Conservation (phyloP, 2,888 invertebrate species). For the Mimumesa dahlbomi region DNA sequence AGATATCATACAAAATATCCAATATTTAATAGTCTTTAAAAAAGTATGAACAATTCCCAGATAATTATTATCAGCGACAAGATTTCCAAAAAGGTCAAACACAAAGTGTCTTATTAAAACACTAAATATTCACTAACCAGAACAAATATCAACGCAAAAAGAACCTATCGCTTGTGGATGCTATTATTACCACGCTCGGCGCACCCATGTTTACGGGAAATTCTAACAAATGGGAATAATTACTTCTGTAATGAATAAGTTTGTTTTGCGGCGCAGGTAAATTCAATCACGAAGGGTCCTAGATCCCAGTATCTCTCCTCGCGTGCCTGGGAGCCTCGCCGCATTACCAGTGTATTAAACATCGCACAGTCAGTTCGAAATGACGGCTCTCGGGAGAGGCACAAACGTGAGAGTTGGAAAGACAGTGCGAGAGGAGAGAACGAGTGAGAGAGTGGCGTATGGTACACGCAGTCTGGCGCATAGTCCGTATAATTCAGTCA, state of each 20-base stretch:
- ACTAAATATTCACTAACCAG: no score
- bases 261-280: constrained; percentile 21
- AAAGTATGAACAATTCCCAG: no score
- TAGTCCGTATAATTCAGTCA: constrained; percentile 78
- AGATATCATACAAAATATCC: no score
- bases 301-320: constrained; percentile 7
- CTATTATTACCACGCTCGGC: no score
- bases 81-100: no score
- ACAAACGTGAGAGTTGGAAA: constrained; percentile 54
- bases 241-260: constrained; percentile 1
- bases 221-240: neutral
- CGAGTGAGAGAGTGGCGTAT: constrained; percentile 65
- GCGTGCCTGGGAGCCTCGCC: constrained; percentile 48
- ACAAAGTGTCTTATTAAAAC: no score
- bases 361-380: constrained; percentile 65
- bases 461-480: constrained; percentile 76
- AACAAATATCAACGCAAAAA: neutral
- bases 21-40: no score
- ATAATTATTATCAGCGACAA: no score
- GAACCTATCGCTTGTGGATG: neutral
- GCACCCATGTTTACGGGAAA: no score
- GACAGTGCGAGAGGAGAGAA: constrained; percentile 48
- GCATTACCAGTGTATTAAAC: constrained; percentile 65
- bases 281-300: constrained; percentile 50
- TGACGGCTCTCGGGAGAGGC: constrained; percentile 72